Evolutionary conservation across 1,140 invertebrate species (phyloP).

Genomic region (Zaprionus ghesquierei): DNA sequence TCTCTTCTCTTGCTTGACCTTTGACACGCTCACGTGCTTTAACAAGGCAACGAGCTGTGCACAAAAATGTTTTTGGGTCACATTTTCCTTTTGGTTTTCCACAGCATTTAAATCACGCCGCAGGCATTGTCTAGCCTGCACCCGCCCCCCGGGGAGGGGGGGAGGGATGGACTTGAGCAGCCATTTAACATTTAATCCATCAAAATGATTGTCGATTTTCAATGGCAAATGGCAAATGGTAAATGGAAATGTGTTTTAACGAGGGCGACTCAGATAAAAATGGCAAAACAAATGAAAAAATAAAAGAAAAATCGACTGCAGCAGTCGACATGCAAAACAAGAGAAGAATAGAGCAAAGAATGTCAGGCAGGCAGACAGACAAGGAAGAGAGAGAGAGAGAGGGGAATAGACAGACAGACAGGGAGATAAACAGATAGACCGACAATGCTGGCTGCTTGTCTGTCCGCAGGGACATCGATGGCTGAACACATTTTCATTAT

Average conservation of each 20-base stretch:
- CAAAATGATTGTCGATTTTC: constrained; percentile 55
- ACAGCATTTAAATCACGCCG: constrained; percentile 19
- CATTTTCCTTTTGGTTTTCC: constrained; percentile 3
- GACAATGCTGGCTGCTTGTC: neutral
- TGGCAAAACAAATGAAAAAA: constrained; percentile 8
- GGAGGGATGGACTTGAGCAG: constrained; percentile 20
- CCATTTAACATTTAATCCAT: constrained; percentile 76
- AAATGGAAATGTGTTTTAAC: constrained; percentile 58
- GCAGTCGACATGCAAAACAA: constrained; percentile 7
- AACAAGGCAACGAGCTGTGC: constrained; percentile 3
- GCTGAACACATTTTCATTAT: constrained; percentile 60
- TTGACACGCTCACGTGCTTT: constrained; percentile 15
- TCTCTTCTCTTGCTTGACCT: constrained; percentile 4
- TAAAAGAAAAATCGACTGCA: constrained; percentile 26
- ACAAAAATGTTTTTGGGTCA: constrained; percentile 16
- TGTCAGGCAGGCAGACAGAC: constrained; percentile 31
- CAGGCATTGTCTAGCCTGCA: constrained; percentile 14
- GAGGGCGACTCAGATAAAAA: constrained; percentile 8
- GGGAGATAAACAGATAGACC: constrained; percentile 27
- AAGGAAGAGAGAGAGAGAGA: constrained; percentile 2
- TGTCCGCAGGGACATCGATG: constrained; percentile 43
- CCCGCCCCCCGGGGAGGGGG: constrained; percentile 32
- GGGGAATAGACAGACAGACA: constrained; percentile 22
- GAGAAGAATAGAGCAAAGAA: neutral
- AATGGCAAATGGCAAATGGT: constrained; percentile 28